These are phyloP conservation scores for Thera obeliscata DNA, from an alignment of 2,888 invertebrate genomes.

Conservation along the genomic window DNA sequence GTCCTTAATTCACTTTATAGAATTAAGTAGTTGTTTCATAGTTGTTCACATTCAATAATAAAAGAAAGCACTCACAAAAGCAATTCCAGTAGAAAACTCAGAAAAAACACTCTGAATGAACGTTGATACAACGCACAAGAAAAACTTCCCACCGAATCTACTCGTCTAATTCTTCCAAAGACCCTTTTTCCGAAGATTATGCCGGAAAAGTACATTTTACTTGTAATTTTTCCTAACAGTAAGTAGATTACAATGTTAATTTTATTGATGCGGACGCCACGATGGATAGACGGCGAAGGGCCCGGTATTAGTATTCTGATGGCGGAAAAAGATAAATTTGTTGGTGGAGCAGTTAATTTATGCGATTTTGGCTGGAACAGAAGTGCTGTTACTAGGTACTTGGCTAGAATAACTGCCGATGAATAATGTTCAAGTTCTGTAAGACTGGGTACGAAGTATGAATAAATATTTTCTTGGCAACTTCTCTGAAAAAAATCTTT, in stretches of 20 bases:
- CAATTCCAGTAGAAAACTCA: not conserved
- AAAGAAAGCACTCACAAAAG: not conserved
- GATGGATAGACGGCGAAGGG: slow-evolving; percentile 64
- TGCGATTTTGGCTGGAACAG: slow-evolving; percentile 67
- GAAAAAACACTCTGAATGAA: not conserved
- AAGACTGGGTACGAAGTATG: slow-evolving; percentile 21
- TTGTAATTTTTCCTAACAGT: slow-evolving; percentile 73
- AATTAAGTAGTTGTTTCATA: not conserved
- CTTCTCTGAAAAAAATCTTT: slow-evolving; percentile 11
- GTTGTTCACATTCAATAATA: not conserved
- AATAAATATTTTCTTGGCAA: slow-evolving; percentile 23
- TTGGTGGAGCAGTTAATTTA: slow-evolving; percentile 79
- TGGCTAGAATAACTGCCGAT: slow-evolving; percentile 38
- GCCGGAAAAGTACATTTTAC: slow-evolving; percentile 60
- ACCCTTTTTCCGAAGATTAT: slow-evolving; percentile 44
- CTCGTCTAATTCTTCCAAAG: slow-evolving; percentile 33
- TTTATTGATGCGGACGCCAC: slow-evolving; percentile 78
- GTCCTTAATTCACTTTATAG: too few species aligned
- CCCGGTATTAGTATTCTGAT: slow-evolving; percentile 79
- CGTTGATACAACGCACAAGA: slow-evolving; percentile 2
- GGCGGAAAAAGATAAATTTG: slow-evolving; percentile 80
- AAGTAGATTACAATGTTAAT: slow-evolving; percentile 84
- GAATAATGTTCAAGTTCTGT: slow-evolving; percentile 34
- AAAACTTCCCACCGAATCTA: slow-evolving; percentile 17
- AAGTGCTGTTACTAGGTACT: slow-evolving; percentile 49